Conservation (phyloP, 2,113 vertebrate species). For the Chionodraco myersi region DNA sequence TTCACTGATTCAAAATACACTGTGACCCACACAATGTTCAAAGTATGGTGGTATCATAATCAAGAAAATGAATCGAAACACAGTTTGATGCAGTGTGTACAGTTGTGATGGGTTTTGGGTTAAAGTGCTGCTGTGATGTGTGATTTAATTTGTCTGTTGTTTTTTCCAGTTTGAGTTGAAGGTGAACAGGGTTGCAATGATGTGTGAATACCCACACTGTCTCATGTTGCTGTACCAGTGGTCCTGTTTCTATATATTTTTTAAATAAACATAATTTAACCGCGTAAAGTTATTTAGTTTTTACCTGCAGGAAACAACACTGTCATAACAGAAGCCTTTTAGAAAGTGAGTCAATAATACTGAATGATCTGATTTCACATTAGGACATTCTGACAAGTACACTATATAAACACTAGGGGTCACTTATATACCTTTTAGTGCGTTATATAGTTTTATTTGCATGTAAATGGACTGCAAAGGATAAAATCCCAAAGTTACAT, state of each 20-base stretch:
- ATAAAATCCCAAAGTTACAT: no score
- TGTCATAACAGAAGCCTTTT: not conserved
- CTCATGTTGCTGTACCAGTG: constrained; percentile 38
- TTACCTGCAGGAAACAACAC: not conserved
- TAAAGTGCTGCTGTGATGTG: constrained; percentile 50
- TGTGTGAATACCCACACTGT: constrained; percentile 20
- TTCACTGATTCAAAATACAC: constrained; percentile 6
- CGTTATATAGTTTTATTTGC: no score
- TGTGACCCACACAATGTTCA: not conserved
- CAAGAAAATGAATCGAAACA: not conserved
- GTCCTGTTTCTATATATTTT: constrained; percentile 72
- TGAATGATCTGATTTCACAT: no score
- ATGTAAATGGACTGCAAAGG: no score
- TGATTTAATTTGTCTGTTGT: not conserved
- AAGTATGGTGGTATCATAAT: not conserved
- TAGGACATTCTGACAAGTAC: no score
- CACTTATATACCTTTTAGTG: no score
- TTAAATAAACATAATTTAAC: constrained; percentile 72
- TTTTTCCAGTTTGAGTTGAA: constrained; percentile 31
- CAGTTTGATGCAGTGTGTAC: not conserved
- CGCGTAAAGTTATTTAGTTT: not conserved
- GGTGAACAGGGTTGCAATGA: constrained; percentile 41
- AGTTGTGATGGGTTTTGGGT: constrained; percentile 24
- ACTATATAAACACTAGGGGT: no score
- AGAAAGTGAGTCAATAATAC: not conserved